Conservation (phyloP, 2,888 invertebrate genomes). For the Agrilus biguttatus region DNA sequence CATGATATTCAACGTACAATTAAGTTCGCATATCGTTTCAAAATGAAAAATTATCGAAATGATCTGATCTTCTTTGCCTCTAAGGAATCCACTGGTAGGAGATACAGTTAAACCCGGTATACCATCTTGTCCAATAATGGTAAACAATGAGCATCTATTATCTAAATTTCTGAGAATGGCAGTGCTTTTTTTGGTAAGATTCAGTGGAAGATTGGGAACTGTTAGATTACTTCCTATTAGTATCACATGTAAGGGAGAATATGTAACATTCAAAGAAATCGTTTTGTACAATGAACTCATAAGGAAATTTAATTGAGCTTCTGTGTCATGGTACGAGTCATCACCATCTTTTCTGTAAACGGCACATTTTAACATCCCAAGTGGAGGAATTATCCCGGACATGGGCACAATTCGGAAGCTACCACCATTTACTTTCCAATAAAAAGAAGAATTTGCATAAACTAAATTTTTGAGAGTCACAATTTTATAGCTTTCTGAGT, state of each 20-base stretch:
- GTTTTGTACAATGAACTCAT: too few species aligned
- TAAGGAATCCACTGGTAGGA: slow-evolving; percentile 16
- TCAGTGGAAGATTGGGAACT: slow-evolving; percentile 24
- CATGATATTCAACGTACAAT: slow-evolving; percentile 7
- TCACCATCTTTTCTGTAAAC: too few species aligned
- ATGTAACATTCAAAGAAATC: too few species aligned
- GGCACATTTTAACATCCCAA: too few species aligned
- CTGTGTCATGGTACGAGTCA: too few species aligned
- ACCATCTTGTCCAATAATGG: slow-evolving; percentile 13
- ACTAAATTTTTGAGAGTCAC: too few species aligned
- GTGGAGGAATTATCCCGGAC: slow-evolving; percentile 36
- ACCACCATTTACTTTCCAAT: slow-evolving; percentile 35
- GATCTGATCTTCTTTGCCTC: slow-evolving; percentile 12
- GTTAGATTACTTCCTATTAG: too few species aligned
- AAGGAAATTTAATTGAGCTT: too few species aligned
- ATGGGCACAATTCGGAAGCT: slow-evolving; percentile 37
- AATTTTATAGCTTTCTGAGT: too few species aligned
- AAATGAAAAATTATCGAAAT: slow-evolving; percentile 13
- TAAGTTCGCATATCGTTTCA: slow-evolving; percentile 6
- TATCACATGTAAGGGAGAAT: too few species aligned
- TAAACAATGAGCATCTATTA: slow-evolving; percentile 5
- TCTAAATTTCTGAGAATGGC: slow-evolving; percentile 9
- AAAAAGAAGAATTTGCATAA: slow-evolving; percentile 18
- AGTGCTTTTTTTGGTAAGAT: slow-evolving; percentile 15
- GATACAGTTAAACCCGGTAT: slow-evolving; percentile 13